Base-by-base conservation (phyloP, 1,140 invertebrate species). In the Polypedilum vanderplanki region DNA sequence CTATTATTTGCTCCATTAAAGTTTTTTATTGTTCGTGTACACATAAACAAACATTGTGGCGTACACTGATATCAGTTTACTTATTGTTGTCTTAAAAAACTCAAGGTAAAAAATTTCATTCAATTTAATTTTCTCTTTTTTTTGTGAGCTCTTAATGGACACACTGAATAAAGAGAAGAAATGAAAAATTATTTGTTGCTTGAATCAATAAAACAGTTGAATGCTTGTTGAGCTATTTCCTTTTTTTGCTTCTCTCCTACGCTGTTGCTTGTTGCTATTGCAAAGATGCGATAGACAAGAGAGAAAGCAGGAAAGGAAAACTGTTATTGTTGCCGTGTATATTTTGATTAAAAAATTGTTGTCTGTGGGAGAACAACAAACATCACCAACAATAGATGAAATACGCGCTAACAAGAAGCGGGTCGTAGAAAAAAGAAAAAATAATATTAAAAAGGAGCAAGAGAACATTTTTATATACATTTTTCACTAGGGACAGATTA, bases 101-200 rank as follows among this genome's bases (percentile, higher is more conserved):
- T 33, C 24, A 33, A 33, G 24, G 24, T 33, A 5, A 33, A 33
- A 33, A 33, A 33, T 33, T 33, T 33, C 24, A 33, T 33, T 33
- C 40, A 65, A 20, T 75, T 75, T 15, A 41, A 20, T 67, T 70
- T 33, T 22, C 40, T 65, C 4, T 75, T 76, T 74, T 74, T 57
- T 57, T 57, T 12, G 15, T 57, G 46, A 57, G 46, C 46, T 57
- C 65, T 70, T 70, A 70, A 70, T 70, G 65, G 65, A 70, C 65
- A 33, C 24, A 33, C 24, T 33, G 24, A 33, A 33, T 20, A 1
- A 70, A 70, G 46, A n/a, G 20, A 70, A 70, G 18, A 70, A 70
- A 70, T 70, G 17, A 70, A 70, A 70, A 70, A 70, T 70, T 70
- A 70, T 70, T 17, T 18, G 65, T 70, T 70, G 18, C 18, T 70